Evolutionary conservation across 1,140 invertebrate species (phyloP).

Genomic region (Drepana arcuata): DNA sequence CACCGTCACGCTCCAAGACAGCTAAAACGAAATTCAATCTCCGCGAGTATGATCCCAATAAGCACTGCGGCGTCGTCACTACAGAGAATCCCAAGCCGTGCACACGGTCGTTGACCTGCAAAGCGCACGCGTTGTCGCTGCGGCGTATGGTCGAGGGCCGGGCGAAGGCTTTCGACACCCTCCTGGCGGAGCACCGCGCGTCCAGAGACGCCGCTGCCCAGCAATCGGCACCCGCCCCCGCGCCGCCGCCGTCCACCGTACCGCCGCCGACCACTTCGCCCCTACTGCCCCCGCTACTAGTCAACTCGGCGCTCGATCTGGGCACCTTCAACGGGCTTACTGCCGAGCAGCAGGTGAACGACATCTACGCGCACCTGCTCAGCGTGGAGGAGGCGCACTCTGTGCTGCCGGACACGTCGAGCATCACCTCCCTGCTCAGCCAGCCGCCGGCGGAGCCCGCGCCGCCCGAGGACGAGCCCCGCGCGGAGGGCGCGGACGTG

Average conservation of each 20-base stretch:
- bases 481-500: constrained; percentile 46
- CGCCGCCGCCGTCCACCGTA: constrained; percentile 10
- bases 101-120: constrained; percentile 87
- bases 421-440: constrained; percentile 43
- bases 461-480: constrained; percentile 32
- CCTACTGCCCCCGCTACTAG: constrained; percentile 41
- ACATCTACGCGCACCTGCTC: constrained; percentile 52
- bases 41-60: constrained; percentile 85
- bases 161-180: constrained; percentile 84
- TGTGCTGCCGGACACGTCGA: constrained; percentile 41
- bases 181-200: constrained; percentile 83
- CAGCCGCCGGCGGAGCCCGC: constrained; percentile 36
- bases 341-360: constrained; percentile 52
- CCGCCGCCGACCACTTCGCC: constrained; percentile 16
- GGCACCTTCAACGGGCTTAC: constrained; percentile 44
- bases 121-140: constrained; percentile 84
- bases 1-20: constrained; percentile 66
- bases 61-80: constrained; percentile 85
- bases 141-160: constrained; percentile 81
- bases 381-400: constrained; percentile 40
- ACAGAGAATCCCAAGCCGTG: constrained; percentile 81
- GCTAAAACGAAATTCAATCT: constrained; percentile 74
- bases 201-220: constrained; percentile 45
- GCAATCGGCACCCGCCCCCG: constrained; percentile 15
- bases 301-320: constrained; percentile 40